Evolutionary conservation across 2,113 vertebrate genomes (phyloP).

Genomic region (Gnathonemus echidnorhynchus): DNA sequence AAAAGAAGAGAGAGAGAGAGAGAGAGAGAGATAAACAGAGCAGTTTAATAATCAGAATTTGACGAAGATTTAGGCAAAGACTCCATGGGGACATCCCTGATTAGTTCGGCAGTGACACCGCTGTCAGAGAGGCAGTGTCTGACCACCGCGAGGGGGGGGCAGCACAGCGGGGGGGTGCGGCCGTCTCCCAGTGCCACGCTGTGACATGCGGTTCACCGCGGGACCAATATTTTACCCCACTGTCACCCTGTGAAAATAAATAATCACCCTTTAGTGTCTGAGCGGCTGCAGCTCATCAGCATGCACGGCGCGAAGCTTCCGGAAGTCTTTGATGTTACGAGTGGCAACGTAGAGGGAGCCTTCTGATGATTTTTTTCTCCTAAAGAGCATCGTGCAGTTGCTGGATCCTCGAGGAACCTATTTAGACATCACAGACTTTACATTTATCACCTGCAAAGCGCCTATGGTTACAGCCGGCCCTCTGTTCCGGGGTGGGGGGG

Average conservation of each 20-base stretch:
- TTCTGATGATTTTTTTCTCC: neutral
- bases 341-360: neutral
- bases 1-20: neutral
- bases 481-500: neutral
- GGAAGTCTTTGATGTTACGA: neutral
- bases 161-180: neutral
- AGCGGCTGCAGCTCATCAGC: neutral
- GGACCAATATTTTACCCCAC: neutral
- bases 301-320: neutral
- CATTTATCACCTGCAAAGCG: neutral
- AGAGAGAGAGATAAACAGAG: neutral
- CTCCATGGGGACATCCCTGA: neutral
- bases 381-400: neutral
- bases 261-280: neutral
- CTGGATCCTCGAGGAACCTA: neutral
- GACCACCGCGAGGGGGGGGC: neutral
- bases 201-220: neutral
- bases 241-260: neutral
- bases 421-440: constrained; percentile 1
- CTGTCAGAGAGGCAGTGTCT: neutral
- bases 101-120: neutral
- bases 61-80: neutral
- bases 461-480: neutral
- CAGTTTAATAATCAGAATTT: neutral
- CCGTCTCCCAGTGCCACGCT: neutral